Evolutionary conservation across 2,797 vertebrate genomes (phyloP).

Genomic region (Pachyuromys duprasi): DNA sequence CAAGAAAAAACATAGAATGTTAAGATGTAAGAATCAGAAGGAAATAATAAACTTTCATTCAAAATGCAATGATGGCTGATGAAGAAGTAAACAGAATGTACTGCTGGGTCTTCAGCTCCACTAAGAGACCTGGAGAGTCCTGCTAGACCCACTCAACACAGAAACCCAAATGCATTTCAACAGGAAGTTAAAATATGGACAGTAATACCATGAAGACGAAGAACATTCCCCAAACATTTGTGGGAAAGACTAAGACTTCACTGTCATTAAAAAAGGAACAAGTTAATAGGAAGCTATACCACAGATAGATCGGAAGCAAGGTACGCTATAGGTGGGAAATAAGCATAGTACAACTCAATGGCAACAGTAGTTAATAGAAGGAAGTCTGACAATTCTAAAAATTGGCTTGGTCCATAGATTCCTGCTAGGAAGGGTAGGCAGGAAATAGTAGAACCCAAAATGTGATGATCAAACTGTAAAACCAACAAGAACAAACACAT

Average conservation of each 20-base stretch:
- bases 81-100: slow-evolving; percentile 1
- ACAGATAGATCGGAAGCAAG: not conserved
- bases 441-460: not conserved
- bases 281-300: not conserved
- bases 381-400: not conserved
- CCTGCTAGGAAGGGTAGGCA: not conserved
- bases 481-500: not conserved
- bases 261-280: not conserved
- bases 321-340: not conserved
- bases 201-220: slow-evolving; percentile 1
- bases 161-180: not conserved
- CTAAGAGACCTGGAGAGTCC: not conserved
- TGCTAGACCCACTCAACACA: not conserved
- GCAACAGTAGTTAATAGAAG: not conserved
- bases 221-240: not conserved
- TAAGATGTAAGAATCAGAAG: slow-evolving; percentile 54
- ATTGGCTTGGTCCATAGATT: not conserved
- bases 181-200: slow-evolving; percentile 23
- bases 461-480: not conserved
- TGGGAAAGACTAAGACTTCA: not conserved
- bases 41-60: slow-evolving; percentile 42
- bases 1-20: slow-evolving; percentile 65
- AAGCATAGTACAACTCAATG: not conserved
- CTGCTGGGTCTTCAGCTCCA: not conserved
- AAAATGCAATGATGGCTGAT: not conserved